Percentiles rank a stretch among this genome's conserved stretches.
Conservation (phyloP, 2,888 invertebrate species). For the Rambutsinella grinnellia region DNA sequence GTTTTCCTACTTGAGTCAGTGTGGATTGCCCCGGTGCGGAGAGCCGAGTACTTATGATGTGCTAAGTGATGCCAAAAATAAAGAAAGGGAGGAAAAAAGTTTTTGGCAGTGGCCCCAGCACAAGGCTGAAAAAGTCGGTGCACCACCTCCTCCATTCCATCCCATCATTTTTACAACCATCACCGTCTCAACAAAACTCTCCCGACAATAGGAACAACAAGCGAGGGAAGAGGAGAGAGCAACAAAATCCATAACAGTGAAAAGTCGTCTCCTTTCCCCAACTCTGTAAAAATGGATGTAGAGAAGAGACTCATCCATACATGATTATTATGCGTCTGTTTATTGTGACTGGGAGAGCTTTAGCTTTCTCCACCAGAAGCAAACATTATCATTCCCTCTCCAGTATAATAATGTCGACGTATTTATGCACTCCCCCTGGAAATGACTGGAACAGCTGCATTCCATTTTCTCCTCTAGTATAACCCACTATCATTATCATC, state of each 20-base stretch:
- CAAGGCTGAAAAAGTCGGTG: too few species aligned
- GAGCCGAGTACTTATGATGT: background rate
- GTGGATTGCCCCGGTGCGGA: too few species aligned
- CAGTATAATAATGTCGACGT: background rate
- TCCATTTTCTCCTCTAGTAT: background rate
- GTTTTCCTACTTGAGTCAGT: background rate
- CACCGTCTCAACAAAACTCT: background rate
- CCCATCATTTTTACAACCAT: constrained; percentile 14
- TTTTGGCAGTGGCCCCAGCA: constrained; percentile 42
- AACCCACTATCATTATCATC: background rate
- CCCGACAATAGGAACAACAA: background rate
- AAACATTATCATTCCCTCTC: background rate
- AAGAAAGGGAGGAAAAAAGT: constrained; percentile 8
- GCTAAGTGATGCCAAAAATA: constrained; percentile 33
- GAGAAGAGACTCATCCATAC: background rate
- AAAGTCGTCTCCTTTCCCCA: background rate
- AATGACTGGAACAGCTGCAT: background rate
- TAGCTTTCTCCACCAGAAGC: background rate
- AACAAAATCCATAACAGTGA: background rate
- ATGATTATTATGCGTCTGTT: background rate
- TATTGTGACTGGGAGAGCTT: background rate
- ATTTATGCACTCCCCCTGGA: background rate
- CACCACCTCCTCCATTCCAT: constrained; percentile 14
- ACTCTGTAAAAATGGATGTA: background rate
- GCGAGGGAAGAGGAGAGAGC: background rate